Conservation (phyloP, 2,797 vertebrate genomes). For the Heterohyrax brucei region DNA sequence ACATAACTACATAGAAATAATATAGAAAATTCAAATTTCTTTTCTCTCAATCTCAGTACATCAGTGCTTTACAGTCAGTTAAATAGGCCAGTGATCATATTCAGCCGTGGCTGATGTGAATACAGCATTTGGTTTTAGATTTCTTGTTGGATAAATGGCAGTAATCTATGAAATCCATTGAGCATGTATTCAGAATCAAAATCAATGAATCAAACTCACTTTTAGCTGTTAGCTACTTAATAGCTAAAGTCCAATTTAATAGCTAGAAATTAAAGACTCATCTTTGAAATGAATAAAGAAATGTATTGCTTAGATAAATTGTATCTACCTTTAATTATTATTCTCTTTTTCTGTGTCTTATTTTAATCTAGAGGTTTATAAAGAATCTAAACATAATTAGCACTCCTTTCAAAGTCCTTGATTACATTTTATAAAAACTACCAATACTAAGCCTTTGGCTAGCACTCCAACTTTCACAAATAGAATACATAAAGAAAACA, state of each 20-base stretch:
- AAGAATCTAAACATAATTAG: slow-evolving; percentile 11
- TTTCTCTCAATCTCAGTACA: slow-evolving; percentile 56
- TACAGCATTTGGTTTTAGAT: neutral
- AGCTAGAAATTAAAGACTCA: slow-evolving; percentile 47
- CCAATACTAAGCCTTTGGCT: neutral
- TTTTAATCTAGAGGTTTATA: neutral
- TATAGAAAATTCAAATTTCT: neutral
- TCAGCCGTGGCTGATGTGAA: slow-evolving; percentile 29
- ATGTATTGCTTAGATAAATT: neutral
- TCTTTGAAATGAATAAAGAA: slow-evolving; percentile 4
- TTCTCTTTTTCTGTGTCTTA: neutral
- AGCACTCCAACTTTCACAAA: neutral
- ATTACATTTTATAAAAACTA: slow-evolving; percentile 36
- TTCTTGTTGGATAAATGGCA: slow-evolving; percentile 29
- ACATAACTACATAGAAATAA: neutral
- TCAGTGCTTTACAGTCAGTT: slow-evolving; percentile 70
- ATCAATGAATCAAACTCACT: neutral
- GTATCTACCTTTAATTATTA: slow-evolving; percentile 7
- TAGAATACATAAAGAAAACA: neutral
- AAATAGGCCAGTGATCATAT: neutral
- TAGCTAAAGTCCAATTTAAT: neutral
- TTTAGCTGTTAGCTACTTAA: slow-evolving; percentile 2
- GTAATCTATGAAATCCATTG: slow-evolving; percentile 22
- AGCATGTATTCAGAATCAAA: neutral
- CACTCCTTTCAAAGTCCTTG: neutral